Conservation (phyloP, 2,888 invertebrate genomes). For the Drosophila anomalata region DNA sequence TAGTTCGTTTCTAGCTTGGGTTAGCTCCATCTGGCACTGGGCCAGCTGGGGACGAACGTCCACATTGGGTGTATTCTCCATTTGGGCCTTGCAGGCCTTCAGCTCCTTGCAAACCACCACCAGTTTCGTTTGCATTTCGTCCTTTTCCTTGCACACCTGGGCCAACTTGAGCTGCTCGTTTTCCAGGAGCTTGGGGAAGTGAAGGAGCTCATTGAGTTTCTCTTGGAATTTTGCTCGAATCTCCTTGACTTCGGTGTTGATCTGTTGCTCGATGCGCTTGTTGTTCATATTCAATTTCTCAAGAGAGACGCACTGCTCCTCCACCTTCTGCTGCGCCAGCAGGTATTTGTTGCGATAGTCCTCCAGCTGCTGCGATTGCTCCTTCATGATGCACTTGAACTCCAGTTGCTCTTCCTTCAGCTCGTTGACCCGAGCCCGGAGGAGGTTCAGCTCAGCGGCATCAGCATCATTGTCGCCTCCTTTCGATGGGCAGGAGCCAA, state of each 20-base stretch:
- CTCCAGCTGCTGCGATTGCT: constrained; percentile 82
- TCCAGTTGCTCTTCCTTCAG: constrained; percentile 82
- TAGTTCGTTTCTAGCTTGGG: constrained; percentile 63
- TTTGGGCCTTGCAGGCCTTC: constrained; percentile 68
- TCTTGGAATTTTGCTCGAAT: constrained; percentile 83
- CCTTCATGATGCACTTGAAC: constrained; percentile 82
- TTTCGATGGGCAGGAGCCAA: constrained; percentile 53
- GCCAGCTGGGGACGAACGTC: constrained; percentile 75
- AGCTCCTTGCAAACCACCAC: constrained; percentile 81
- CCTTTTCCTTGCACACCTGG: constrained; percentile 78
- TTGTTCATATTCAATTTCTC: constrained; percentile 82
- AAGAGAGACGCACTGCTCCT: constrained; percentile 81
- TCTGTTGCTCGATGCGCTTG: constrained; percentile 82
- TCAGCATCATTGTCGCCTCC: constrained; percentile 60
- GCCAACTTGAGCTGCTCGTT: constrained; percentile 82
- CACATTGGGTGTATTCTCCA: constrained; percentile 48
- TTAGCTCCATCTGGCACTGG: constrained; percentile 75
- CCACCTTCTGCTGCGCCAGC: constrained; percentile 82
- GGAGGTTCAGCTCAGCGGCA: constrained; percentile 72
- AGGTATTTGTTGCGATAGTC: constrained; percentile 83
- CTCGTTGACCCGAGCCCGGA: constrained; percentile 79
- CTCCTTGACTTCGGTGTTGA: constrained; percentile 82
- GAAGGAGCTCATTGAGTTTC: constrained; percentile 81
- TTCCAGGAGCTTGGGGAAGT: constrained; percentile 82
- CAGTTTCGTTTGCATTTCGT: constrained; percentile 80